Conservation (phyloP, 2,113 vertebrate species). For the Crocuta crocuta region DNA sequence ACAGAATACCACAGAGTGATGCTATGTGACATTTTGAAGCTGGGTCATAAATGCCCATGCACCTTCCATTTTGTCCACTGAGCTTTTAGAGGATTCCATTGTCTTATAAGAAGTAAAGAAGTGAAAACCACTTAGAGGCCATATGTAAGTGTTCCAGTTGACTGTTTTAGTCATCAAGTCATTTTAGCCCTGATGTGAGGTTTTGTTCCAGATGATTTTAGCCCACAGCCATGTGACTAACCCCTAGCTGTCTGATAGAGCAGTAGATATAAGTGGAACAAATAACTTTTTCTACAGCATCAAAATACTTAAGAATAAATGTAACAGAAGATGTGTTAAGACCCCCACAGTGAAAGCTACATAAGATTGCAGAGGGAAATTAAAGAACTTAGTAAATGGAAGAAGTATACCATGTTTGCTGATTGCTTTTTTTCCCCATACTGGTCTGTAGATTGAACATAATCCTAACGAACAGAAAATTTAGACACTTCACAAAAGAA, state of each 20-base stretch:
- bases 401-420: neutral
- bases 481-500: constrained; percentile 16
- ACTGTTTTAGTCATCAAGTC: neutral
- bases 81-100: neutral
- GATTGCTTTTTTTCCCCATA: neutral
- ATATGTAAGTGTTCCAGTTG: neutral
- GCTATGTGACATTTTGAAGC: neutral
- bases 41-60: neutral
- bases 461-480: neutral
- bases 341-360: neutral
- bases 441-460: neutral
- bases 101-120: neutral
- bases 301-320: neutral
- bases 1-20: neutral
- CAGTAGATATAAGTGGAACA: neutral
- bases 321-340: neutral
- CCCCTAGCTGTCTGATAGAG: neutral
- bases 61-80: neutral
- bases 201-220: neutral
- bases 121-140: neutral
- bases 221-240: neutral
- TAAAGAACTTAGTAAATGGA: constrained; percentile 20
- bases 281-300: neutral
- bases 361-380: neutral
- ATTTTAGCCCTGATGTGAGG: neutral